A percentile compares a stretch with the other conserved stretches of the same genome.
Conservation (phyloP, 2,113 vertebrate genomes). For the Parotia lawesii region DNA sequence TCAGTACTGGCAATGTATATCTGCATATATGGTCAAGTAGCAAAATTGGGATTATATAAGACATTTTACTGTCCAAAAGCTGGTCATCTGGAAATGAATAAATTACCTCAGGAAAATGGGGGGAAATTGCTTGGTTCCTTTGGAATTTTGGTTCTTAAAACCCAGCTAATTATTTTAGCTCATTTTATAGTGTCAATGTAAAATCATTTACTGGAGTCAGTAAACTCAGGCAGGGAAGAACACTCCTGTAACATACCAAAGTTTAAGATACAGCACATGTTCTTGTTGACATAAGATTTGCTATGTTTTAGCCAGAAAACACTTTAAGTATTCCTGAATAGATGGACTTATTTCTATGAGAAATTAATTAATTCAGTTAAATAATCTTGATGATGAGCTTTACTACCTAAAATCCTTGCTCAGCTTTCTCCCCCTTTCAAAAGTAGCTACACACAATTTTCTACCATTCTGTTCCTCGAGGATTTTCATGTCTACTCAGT, state of each 20-base stretch:
- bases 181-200: rapidly evolving
- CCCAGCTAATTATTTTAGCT: not conserved
- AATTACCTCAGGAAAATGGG: not conserved
- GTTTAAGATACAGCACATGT: not conserved
- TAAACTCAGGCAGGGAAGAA: not conserved
- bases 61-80: not conserved
- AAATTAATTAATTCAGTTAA: not conserved
- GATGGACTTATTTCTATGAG: not conserved
- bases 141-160: not conserved
- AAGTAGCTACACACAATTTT: not conserved
- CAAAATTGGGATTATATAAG: not conserved
- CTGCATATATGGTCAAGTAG: not conserved
- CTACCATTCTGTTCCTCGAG: not conserved
- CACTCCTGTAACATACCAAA: not conserved
- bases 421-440: not conserved
- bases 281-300: not conserved
- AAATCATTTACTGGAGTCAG: not conserved
- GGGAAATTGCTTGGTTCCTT: not conserved
- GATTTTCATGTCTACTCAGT: not conserved
- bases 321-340: not conserved
- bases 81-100: not conserved
- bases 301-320: not conserved
- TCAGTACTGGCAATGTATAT: not conserved
- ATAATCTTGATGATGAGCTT: not conserved
- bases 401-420: not conserved